phyloP scores from a whole-genome alignment of 1,140 invertebrate species.

The Pseudoatta argentina region DNA sequence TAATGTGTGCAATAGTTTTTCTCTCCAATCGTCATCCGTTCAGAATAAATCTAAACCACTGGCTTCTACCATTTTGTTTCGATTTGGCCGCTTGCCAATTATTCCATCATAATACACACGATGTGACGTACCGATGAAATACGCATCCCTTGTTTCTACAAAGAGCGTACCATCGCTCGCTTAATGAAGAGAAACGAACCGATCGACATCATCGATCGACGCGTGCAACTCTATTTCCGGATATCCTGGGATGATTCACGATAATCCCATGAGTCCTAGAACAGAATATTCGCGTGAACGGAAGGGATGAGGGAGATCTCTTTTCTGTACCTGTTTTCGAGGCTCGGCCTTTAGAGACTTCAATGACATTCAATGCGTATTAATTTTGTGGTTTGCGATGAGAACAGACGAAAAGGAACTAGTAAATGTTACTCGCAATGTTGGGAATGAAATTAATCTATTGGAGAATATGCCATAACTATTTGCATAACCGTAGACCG shows the following conservation, averaged over 20 bases:
- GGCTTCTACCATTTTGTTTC: not conserved
- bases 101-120: conserved; percentile 12
- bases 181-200: conserved; percentile 42
- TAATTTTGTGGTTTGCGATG: not conserved
- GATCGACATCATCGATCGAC: not conserved
- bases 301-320: not conserved
- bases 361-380: not conserved
- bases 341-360: not conserved
- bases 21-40: not conserved
- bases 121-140: conserved; percentile 16
- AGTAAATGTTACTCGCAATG: not conserved
- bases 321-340: not conserved
- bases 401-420: no score
- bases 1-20: conserved; percentile 9
- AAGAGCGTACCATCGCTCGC: not conserved
- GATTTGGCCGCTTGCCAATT: conserved; percentile 27
- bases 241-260: not conserved
- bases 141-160: conserved; percentile 9
- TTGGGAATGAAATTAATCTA: conserved; percentile 13
- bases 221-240: not conserved
- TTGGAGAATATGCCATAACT: not conserved
- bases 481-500: conserved; percentile 17
- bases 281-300: not conserved
- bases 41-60: not conserved
- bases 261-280: conserved; percentile 12